Evolutionary conservation across 2,888 invertebrate species (phyloP), one percentile per base, ranked within the genome.

Genomic region (Eupithecia abbreviata): DNA sequence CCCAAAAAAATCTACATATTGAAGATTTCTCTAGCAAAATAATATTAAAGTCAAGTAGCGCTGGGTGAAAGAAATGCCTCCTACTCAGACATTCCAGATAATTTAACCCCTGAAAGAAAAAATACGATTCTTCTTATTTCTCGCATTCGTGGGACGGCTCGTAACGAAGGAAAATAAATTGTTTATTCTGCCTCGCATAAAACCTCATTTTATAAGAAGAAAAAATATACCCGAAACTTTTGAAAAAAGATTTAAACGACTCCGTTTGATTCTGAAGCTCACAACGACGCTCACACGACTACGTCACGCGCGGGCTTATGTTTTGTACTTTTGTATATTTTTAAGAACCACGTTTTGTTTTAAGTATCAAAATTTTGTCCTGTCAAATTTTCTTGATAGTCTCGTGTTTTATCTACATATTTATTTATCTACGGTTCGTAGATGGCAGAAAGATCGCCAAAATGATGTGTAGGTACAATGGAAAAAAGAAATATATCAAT

Each of bases 141-240:
- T 62, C 30, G 30, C 62, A 10, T 10, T 62, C 10, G 2, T 30
- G 3, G 30, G 58, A 58, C 18, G 9, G 58, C 18, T 9, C n/a
- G 58, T 58, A 62, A 62, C 62, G 10, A 62, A 62, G 62, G 30
- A 62, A 30, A 58, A 62, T 62, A 62, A 62, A 30, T 62, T 62
- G 2, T 30, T 58, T 30, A 30, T 30, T 62, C 30, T 62, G 12
- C 62, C 4, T 62, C 30, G 62, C 30, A 18, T 62, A 62, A 9
- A 58, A 62, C 62, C 30, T 62, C 30, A 4, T 62, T 62, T 62
- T 62, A 12, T 3, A 18, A 18, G 3, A 55, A 7, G 6, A n/a
- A 55, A 55, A 30, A 30, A 30, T 30, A 30, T 30, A 30, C 30
- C 30, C 30, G 30, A 30, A 30, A 30, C 7, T 66, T 66, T 66